Base-by-base conservation (phyloP, 1,140 invertebrate species). In the Hormaphis cornu region DNA sequence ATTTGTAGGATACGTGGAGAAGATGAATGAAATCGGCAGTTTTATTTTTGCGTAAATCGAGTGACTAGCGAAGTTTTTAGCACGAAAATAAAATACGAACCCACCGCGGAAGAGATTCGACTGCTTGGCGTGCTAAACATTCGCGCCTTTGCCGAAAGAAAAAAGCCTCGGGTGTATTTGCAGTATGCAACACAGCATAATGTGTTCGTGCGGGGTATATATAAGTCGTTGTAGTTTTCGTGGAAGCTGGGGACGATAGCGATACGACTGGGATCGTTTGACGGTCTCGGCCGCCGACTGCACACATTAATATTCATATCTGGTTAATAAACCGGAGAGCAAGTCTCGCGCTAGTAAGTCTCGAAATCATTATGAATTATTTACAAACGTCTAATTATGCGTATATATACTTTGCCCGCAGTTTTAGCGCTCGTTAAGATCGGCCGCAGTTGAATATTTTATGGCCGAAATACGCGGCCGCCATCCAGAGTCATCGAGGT, bases 361-460 rank as follows among this genome's bases (percentile, higher is more conserved):
- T 66, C 30, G 28, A 66, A 66, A 66, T 66, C 20, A 66, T 66
- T 66, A 66, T 66, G 61, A 66, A 66, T 66, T 66, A 66, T 66
- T 50, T 50, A 66, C 42, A 50, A 66, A 66, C 44, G 61, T 33
- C 44, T 66, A 66, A 66, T 66, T 66, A 66, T 48, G 44, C 61
- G 61, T 66, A 66, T n/a, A n/a, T n/a, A n/a, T 66, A 66, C 61
- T 50, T 66, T 48, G 26, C 18, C 44, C 28, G 42, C 61, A 35
- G 44, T 66, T 66, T 66, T 66, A 66, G 30, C 61, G 44, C 42
- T 66, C 61, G 61, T 66, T 66, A 66, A 63, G 44, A 66, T 50
- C 61, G 61, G 44, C 28, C 44, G 26, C 61, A 50, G 44, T 66
- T 66, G 61, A 50, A 66, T 66, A 66, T 66, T 66, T 66, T 66